Evolutionary conservation across 1,140 invertebrate species (phyloP), one percentile per base, ranked within the genome.

Genomic region (Nomia melanderi): DNA sequence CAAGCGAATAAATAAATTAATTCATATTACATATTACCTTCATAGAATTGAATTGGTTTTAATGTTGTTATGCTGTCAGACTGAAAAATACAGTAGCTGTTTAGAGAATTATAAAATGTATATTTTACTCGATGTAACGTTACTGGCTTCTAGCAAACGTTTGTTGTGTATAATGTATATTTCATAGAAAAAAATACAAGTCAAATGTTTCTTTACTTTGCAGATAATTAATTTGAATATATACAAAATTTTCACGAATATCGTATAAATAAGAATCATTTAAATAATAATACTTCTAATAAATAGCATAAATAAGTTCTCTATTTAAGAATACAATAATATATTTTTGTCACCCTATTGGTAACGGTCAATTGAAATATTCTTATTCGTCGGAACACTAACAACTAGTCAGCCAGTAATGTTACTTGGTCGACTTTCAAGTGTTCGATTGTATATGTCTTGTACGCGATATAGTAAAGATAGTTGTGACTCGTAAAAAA

Each of bases 51-150:
- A 74, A 29, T 54, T 23, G 25, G 36, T n/a, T n/a, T 56, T 64
- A 54, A 41, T 41, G 8, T 14, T 57, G 39, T 12, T 12, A 41
- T 50, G 25, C 20, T 50, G 9, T 69, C 41, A 29, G n/a, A 36
- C 17, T 59, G 27, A 69, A 41, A 44, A 69, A 60, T 39, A 59
- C 14, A 33, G 54, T 69, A 27, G 64, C 2, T 57, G 53, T 47
- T 69, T 25, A 69, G 64, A 76, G 54, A 50, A 76, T 69, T 64
- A 76, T 39, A 76, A 76, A 69, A 76, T 69, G n/a, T 69, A 29
- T 44, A 12, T 44, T 33, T 47, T 67, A 25, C n/a, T 56, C 39
- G 9, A 27, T 44, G 65, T 69, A 76, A 76, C 65, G 41, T 76
- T 76, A 69, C 73, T 76, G 73, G 73, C 64, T 75, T 56, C 14